phyloP scores from a whole-genome alignment of 2,888 invertebrate genomes.

The Hanleya hanleyi region DNA sequence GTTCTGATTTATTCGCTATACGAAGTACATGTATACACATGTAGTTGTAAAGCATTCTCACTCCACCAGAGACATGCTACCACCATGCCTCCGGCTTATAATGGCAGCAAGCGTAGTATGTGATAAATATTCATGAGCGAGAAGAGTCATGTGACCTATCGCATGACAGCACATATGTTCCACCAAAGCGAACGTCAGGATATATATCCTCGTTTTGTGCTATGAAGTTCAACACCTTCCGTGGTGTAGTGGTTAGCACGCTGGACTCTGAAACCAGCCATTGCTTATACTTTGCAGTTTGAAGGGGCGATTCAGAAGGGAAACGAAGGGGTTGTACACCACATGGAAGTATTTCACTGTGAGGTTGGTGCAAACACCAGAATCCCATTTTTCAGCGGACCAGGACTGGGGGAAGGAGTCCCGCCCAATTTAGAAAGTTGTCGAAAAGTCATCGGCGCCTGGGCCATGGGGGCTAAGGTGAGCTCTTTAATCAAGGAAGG shows the following conservation, averaged over 20 bases:
- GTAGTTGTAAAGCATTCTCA: background rate
- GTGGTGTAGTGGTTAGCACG: too few relatives aligned
- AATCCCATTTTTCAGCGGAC: slow-evolving; percentile 86
- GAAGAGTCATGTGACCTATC: too few relatives aligned
- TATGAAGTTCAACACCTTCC: background rate
- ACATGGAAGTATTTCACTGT: slow-evolving; percentile 99
- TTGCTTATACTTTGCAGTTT: slow-evolving; percentile 78
- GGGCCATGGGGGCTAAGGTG: slow-evolving; percentile 96
- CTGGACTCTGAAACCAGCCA: background rate
- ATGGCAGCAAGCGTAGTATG: too few relatives aligned
- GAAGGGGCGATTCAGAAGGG: slow-evolving; percentile 87
- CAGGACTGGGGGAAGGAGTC: slow-evolving; percentile 81
- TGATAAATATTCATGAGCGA: too few relatives aligned
- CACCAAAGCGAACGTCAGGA: background rate
- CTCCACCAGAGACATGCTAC: too few relatives aligned
- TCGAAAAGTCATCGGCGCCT: slow-evolving; percentile 91
- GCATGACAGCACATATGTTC: too few relatives aligned
- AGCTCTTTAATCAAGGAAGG: too few relatives aligned
- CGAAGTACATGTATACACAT: background rate
- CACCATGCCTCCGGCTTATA: too few relatives aligned
- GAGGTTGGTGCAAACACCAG: slow-evolving; percentile 78
- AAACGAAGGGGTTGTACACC: slow-evolving; percentile 93
- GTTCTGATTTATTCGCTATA: too few relatives aligned
- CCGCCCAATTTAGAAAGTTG: slow-evolving; percentile 87
- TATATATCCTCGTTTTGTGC: background rate